Percentiles rank a stretch among this genome's conserved stretches.
These are phyloP conservation scores for Chanos chanos DNA, from an alignment of 2,797 vertebrate species.

Conservation along the genomic window DNA sequence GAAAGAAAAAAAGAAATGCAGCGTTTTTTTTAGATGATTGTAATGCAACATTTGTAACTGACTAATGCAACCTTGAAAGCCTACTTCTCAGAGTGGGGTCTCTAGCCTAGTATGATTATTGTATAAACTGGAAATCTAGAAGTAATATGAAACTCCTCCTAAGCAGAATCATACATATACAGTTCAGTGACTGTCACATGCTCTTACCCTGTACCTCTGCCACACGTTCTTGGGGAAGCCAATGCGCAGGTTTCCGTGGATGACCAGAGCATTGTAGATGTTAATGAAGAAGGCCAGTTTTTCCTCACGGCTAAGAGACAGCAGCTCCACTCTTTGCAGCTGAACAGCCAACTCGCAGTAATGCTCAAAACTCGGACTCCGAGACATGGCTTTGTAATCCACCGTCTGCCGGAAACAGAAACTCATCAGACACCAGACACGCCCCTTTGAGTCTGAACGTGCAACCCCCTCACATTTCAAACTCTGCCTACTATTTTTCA, in stretches of 20 bases:
- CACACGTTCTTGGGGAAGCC: constrained; percentile 74
- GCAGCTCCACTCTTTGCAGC: constrained; percentile 73
- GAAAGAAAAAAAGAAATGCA: too few species aligned
- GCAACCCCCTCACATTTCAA: too few species aligned
- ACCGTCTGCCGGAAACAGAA: constrained; percentile 58
- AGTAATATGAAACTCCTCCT: too few species aligned
- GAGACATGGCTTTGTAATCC: constrained; percentile 73
- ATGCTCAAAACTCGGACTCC: constrained; percentile 61
- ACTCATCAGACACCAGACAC: too few species aligned
- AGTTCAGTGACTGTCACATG: neutral
- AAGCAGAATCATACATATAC: too few species aligned
- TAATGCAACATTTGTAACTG: too few species aligned
- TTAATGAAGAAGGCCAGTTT: constrained; percentile 83
- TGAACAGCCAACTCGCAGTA: constrained; percentile 73
- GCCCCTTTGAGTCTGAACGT: too few species aligned
- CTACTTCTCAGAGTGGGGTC: too few species aligned
- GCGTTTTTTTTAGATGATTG: too few species aligned
- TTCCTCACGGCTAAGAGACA: constrained; percentile 69
- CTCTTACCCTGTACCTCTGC: constrained; percentile 76
- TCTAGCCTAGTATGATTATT: too few species aligned
- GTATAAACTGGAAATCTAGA: too few species aligned
- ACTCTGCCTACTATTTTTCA: too few species aligned
- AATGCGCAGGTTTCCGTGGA: constrained; percentile 71
- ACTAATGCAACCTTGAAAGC: neutral
- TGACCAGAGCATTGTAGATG: constrained; percentile 78